These are phyloP conservation scores for Enteromius unitaeniatus DNA, from an alignment of 2,797 vertebrate genomes.

Conservation along the genomic window DNA sequence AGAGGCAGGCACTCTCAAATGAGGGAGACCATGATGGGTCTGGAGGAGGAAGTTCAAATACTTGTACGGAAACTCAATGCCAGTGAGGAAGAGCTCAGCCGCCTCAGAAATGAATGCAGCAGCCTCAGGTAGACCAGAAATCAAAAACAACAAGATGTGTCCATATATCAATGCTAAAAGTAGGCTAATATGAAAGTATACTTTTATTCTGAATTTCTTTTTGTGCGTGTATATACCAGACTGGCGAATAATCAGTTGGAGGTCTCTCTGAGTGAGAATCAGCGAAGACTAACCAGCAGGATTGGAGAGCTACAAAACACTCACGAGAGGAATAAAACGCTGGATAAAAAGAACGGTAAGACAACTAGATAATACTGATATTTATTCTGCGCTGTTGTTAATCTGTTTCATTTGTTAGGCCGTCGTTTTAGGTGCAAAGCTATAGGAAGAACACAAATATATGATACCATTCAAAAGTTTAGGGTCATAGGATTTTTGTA, in stretches of 20 bases:
- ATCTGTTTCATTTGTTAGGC: neutral
- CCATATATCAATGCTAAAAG: neutral
- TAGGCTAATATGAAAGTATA: neutral
- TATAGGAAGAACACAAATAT: neutral
- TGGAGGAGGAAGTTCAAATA: slow-evolving; percentile 80
- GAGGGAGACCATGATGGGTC: slow-evolving; percentile 74
- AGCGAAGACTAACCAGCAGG: slow-evolving; percentile 77
- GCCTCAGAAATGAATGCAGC: slow-evolving; percentile 74
- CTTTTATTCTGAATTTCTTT: neutral
- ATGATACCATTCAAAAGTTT: neutral
- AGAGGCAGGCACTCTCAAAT: slow-evolving; percentile 73
- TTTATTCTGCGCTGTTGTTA: neutral
- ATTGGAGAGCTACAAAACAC: slow-evolving; percentile 77
- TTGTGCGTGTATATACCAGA: slow-evolving; percentile 62
- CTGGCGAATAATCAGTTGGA: slow-evolving; percentile 78
- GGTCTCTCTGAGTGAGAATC: slow-evolving; percentile 75
- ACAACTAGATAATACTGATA: neutral
- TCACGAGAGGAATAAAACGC: slow-evolving; percentile 78
- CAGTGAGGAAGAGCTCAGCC: slow-evolving; percentile 75
- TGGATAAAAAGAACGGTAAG: slow-evolving; percentile 81
- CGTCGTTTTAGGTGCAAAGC: too few relatives aligned
- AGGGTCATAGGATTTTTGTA: neutral
- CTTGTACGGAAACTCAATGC: slow-evolving; percentile 72
- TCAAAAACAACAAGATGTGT: neutral
- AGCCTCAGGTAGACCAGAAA: slow-evolving; percentile 73